Base-by-base conservation (phyloP, 2,113 vertebrate genomes). In the Capreolus pygargus region DNA sequence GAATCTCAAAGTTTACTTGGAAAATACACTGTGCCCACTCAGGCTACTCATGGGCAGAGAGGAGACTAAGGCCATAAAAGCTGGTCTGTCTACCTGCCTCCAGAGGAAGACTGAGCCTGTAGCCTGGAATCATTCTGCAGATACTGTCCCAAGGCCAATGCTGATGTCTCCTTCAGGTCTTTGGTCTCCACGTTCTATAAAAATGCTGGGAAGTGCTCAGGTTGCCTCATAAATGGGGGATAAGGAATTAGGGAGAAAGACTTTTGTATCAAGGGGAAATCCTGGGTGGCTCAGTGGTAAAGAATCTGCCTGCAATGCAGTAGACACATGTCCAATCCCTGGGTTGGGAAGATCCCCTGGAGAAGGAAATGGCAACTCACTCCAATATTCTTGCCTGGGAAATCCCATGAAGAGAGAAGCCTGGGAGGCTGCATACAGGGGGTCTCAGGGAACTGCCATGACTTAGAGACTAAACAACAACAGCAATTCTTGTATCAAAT, bases 91-190 rank as follows among this genome's bases (percentile, higher is more conserved):
- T 7, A 5, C 3, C 3, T 0, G 1, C 36, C 12, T 57, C 45
- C 17, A n/a, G 6, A 67, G 39, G 60, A 39, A 33, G 5, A 1
- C 13, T 50, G 21, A 60, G 6, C 8, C 30, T 45, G 3, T 1
- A 0, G 16, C 39, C 14, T 25, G 39, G 19, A 43, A 1, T 57
- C 50, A 15, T 1, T 36, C 33, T n/a, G 60, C 13, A 11, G 45
- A 16, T 5, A 43, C 1, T 0, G 1, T 82, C 16, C 4, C 2
- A 9, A 27, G 17, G 30, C 1, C 10, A 27, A 1, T 6, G 5
- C 7, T 33, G 8, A 43, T 47, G 2, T 39, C 45, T 36, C 25
- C 9, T 14, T 50, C 36, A 27, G 12, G 4, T 45, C 85, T 39
- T 23, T 39, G 16, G 16, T 27, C 86, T 52, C 47, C 5, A 0